Evolutionary conservation across 1,140 invertebrate genomes (phyloP), one percentile per base, ranked within the genome.

Genomic region (Hetaerina americana): DNA sequence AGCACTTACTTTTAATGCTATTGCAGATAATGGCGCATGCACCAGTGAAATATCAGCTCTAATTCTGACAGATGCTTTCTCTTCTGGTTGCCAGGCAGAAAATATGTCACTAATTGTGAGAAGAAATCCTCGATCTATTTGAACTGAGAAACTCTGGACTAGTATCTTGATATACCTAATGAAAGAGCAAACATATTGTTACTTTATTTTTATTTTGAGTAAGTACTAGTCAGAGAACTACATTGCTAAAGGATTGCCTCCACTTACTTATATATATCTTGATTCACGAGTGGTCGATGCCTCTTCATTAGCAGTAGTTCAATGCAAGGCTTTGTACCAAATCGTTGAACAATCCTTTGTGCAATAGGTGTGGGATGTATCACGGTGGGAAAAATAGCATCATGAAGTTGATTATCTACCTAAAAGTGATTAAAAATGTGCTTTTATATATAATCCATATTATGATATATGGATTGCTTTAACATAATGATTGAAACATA

Each of bases 401-500:
- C 87, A 25, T 84, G 80, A 71, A 90, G 78, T 79, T 94, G 92
- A 82, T 94, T 93, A 79, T 94, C 92, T 72, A 94, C 82, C 85
- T 94, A 81, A 10, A 85, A 77, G 10, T 5, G 22, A 57, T 2
- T 57, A 12, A 2, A n/a, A n/a, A n/a, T n/a, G n/a, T n/a, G n/a
- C n/a, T n/a, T n/a, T n/a, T n/a, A n/a, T n/a, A n/a, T n/a, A n/a
- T n/a, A n/a, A n/a, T n/a, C n/a, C n/a, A n/a, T n/a, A n/a, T n/a
- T n/a, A n/a, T n/a, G n/a, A n/a, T n/a, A n/a, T n/a, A n/a, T n/a
- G n/a, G n/a, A n/a, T n/a, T n/a, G n/a, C n/a, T n/a, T n/a, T n/a
- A n/a, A n/a, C n/a, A n/a, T n/a, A n/a, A n/a, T n/a, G n/a, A n/a
- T n/a, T n/a, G n/a, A n/a, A n/a, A n/a, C n/a, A n/a, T n/a, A n/a